Evolutionary conservation across 2,888 invertebrate species (phyloP), one percentile per base, ranked within the genome.

Genomic region (Thymelicus lineola): DNA sequence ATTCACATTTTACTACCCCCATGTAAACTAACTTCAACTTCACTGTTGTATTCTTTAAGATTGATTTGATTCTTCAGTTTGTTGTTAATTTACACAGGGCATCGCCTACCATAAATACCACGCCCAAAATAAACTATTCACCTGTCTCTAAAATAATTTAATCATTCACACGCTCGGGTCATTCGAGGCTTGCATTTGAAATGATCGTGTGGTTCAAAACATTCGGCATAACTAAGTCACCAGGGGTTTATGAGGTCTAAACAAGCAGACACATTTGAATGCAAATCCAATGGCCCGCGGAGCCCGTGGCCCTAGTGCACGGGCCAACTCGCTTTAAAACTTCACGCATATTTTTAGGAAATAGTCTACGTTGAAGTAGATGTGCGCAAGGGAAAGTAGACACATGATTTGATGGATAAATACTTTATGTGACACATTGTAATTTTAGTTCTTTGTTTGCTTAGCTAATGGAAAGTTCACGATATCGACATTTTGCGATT

Each of bases 191-290:
- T 17, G 48, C 6, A 50, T 50, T 50, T 50, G 7, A 50, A 50
- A 17, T 17, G 12, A 50, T 50, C 7, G 12, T 50, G 15, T 50
- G 42, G 10, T 50, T 12, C 7, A 50, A 10, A 50, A 17, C 17
- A 50, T 15, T 50, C 7, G 48, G 48, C 48, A 15, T 50, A 35
- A 63, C 38, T 38, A 12, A 50, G 38, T 63, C 38, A 53, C 42
- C 6, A 28, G 20, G 20, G 15, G 59, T 42, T 38, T 17, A 42
- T 42, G 63, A 53, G 36, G 53, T 14, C 17, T 50, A 14, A 48
- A 55, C 64, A 20, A 64, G 42, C 64, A 64, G 64, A 64, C 64
- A 28, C 64, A 64, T 65, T 57, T 57, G 14, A 15, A 65, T 65
- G 64, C 64, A 42, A 64, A 55, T 64, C 42, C 55, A 20, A 64